phyloP scores from a whole-genome alignment of 2,888 invertebrate genomes.

The Carpatolechia fugitivella region DNA sequence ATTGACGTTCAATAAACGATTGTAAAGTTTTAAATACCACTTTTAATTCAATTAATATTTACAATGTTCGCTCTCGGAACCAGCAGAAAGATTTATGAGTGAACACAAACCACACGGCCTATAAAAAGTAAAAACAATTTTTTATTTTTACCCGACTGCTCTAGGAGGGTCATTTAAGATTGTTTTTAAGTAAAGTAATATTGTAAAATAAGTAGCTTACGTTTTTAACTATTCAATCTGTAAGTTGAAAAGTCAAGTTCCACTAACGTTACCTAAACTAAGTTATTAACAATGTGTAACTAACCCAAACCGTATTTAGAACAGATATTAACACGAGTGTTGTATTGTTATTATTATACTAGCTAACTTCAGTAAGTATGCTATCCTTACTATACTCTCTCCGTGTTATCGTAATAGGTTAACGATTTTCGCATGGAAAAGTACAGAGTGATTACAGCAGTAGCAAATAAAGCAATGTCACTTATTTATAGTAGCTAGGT shows the following conservation, averaged over 20 bases:
- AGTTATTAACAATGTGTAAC: constrained; percentile 4
- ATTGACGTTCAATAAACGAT: too few species aligned
- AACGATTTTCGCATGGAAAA: constrained; percentile 73
- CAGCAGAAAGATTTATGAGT: too few species aligned
- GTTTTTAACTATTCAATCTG: background rate
- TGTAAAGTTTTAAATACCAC: too few species aligned
- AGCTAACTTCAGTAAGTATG: background rate
- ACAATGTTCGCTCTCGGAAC: too few species aligned
- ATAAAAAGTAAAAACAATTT: too few species aligned
- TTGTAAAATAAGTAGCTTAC: too few species aligned
- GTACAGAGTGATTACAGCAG: constrained; percentile 54
- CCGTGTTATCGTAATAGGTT: constrained; percentile 58
- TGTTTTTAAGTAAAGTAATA: too few species aligned
- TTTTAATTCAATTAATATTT: too few species aligned
- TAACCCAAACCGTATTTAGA: background rate
- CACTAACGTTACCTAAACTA: constrained; percentile 1
- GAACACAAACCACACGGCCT: too few species aligned
- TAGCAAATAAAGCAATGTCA: constrained; percentile 66
- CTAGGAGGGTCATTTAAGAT: too few species aligned
- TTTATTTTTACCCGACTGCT: too few species aligned
- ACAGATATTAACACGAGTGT: too few species aligned
- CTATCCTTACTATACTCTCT: constrained; percentile 34
- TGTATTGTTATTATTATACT: background rate
- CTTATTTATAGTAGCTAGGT: constrained; percentile 56
- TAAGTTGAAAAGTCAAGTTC: constrained; percentile 1